Percentiles rank a stretch among this genome's conserved stretches.
phyloP scores from a whole-genome alignment of 2,113 vertebrate genomes.

The Dascyllus trimaculatus region DNA sequence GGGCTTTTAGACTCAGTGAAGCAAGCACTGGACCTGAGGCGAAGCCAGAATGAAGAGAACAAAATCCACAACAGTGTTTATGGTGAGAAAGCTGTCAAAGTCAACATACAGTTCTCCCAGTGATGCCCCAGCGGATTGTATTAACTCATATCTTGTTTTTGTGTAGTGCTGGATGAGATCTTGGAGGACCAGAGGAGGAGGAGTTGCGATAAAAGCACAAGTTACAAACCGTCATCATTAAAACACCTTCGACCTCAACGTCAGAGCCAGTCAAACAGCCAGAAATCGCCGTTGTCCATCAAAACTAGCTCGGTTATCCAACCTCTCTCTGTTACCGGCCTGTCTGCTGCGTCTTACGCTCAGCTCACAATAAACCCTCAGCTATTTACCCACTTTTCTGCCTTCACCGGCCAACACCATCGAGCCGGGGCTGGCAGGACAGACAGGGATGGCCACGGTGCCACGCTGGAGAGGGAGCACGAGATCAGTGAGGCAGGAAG shows the following conservation, averaged over 20 bases:
- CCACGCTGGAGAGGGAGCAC: background rate
- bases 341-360: conserved; percentile 43
- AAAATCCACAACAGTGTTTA: conserved; percentile 38
- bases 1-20: conserved; percentile 80
- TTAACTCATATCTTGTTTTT: conserved; percentile 23
- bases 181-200: conserved; percentile 40
- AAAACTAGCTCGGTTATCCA: conserved; percentile 46
- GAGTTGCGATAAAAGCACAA: conserved; percentile 43
- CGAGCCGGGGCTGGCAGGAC: conserved; percentile 13
- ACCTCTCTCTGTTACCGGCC: conserved; percentile 41
- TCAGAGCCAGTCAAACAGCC: conserved; percentile 38
- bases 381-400: conserved; percentile 38
- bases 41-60: conserved; percentile 52
- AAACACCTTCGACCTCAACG: conserved; percentile 51
- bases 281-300: conserved; percentile 18
- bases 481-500: conserved; percentile 17
- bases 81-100: conserved; percentile 54
- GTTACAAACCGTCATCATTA: conserved; percentile 18
- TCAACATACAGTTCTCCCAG: background rate
- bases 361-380: conserved; percentile 51
- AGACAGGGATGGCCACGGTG: conserved; percentile 6
- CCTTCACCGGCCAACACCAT: conserved; percentile 23
- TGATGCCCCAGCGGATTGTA: background rate
- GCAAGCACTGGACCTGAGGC: conserved; percentile 65
- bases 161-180: conserved; percentile 53